Evolutionary conservation across 2,113 vertebrate genomes (phyloP), one percentile per base, ranked within the genome.

Genomic region (Thryonomys swinderianus): DNA sequence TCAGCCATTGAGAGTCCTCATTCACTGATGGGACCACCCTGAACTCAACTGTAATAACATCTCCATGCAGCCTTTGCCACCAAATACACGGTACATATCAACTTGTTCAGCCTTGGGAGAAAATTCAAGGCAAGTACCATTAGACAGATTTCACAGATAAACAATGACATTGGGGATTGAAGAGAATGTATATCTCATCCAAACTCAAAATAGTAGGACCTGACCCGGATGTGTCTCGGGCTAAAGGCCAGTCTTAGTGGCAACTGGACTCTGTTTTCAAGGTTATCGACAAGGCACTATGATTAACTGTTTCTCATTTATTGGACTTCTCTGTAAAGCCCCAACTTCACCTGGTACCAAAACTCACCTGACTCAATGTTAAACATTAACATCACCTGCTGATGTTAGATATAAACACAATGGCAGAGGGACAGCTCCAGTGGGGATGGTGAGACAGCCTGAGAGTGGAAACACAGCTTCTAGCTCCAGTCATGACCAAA

Each of bases 281-380:
- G 20, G 2, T n/a, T 73, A 7, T 32, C 61, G 14, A 64, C 55
- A 79, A 34, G 69, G 27, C 32, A 61, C 67, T 42, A 16, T 76
- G 74, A 90, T 93, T 21, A 73, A 80, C 5, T 91, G 66, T 12
- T 45, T 96, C 94, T 93, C 84, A 85, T 88, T 48, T 13, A 78
- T 42, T 40, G 21, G n/a, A 57, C 83, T 96, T 92, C 18, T 21
- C 85, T 93, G 62, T 37, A 69, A 96, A 94, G 76, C 86, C 51
- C 21, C 91, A 97, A 79, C 85, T 88, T 96, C 82, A 74, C 67
- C 53, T 94, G 83, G 42, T 76, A 74, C 23, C 37, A 61, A 97
- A 84, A 93, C 95, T 95, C 62, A 91, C 25, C 42, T 71, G 73
- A 66, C 69, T 90, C 66, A 92, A 8, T 91, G 48, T 51, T 51